Base-by-base conservation (phyloP, 2,113 vertebrate species). In the Lophius piscatorius region DNA sequence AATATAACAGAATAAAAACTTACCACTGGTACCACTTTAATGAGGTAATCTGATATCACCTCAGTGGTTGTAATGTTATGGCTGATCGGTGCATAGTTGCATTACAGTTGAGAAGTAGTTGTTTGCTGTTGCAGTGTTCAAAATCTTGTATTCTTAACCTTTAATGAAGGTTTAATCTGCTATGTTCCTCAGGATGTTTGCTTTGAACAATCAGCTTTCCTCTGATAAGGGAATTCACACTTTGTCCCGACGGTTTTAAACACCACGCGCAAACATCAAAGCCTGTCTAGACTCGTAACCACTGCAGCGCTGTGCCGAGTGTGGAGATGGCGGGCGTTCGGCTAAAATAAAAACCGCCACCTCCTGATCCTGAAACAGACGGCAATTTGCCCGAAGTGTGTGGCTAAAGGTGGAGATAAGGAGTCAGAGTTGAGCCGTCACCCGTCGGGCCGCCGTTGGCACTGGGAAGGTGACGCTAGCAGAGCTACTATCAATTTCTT, bases 341-440 rank as follows among this genome's bases (percentile, higher is more conserved):
- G 29, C 10, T 13, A 33, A 57, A 72, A 76, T 75, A 67, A 74
- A n/a, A 77, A 70, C 29, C 22, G 42, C 23, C 28, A 10, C 7
- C 24, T 20, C 31, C 6, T 2, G 8, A 70, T 40, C 23, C 14
- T 9, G 23, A 70, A 77, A 66, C 52, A 70, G 50, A 76, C 23
- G 33, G 16, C 38, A 69, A 60, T 57, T 80, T 57, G 31, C 23
- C 40, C 18, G 51, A 70, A 64, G 75, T 63, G 64, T 59, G 58
- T 24, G 60, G 54, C 40, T 52, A 21, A 64, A 65, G 64, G 26
- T 35, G 13, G 21, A 57, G 78, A 86, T 86, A 84, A 79, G 70
- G 31, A 62, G 56, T 80, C 48, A 80, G 78, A 82, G 82, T 70
- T 45, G 45, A 50, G 45, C 61, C 40, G 71, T 65, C 72, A 68